Conservation (phyloP, 2,113 vertebrate species). For the Solea solea region DNA sequence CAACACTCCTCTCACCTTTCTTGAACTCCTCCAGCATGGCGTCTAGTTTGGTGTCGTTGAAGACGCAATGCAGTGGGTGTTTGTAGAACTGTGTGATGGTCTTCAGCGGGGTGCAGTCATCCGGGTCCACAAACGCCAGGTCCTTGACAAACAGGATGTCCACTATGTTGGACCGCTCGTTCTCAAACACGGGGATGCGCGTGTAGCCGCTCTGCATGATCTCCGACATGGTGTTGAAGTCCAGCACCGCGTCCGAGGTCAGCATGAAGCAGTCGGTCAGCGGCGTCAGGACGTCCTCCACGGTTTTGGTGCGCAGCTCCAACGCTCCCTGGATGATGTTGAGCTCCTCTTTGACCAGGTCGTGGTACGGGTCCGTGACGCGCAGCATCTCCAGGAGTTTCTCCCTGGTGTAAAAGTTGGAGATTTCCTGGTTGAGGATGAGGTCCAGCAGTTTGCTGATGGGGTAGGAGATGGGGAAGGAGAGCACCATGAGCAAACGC, state of each 20-base stretch:
- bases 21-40: slow-evolving; percentile 97
- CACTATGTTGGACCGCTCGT: slow-evolving; percentile 92
- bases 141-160: slow-evolving; percentile 98
- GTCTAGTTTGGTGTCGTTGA: slow-evolving; percentile 94
- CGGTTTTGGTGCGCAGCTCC: slow-evolving; percentile 93
- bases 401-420: slow-evolving; percentile 93
- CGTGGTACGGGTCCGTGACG: slow-evolving; percentile 91
- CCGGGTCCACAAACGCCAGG: slow-evolving; percentile 95
- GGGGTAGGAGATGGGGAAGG: slow-evolving; percentile 95
- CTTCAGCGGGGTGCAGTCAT: slow-evolving; percentile 93
- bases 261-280: slow-evolving; percentile 97
- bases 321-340: slow-evolving; percentile 97
- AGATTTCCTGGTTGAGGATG: slow-evolving; percentile 93
- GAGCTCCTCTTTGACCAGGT: slow-evolving; percentile 93
- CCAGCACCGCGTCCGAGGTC: slow-evolving; percentile 87
- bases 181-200: slow-evolving; percentile 91
- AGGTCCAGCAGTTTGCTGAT: slow-evolving; percentile 93
- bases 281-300: slow-evolving; percentile 94
- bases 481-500: slow-evolving; percentile 90
- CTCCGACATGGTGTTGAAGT: slow-evolving; percentile 93
- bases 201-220: slow-evolving; percentile 96
- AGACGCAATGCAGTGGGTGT: slow-evolving; percentile 93
- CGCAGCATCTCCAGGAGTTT: slow-evolving; percentile 93
- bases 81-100: slow-evolving; percentile 97
- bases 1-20: slow-evolving; percentile 85